phyloP scores from a whole-genome alignment of 2,797 vertebrate genomes.

The Helarctos malayanus region DNA sequence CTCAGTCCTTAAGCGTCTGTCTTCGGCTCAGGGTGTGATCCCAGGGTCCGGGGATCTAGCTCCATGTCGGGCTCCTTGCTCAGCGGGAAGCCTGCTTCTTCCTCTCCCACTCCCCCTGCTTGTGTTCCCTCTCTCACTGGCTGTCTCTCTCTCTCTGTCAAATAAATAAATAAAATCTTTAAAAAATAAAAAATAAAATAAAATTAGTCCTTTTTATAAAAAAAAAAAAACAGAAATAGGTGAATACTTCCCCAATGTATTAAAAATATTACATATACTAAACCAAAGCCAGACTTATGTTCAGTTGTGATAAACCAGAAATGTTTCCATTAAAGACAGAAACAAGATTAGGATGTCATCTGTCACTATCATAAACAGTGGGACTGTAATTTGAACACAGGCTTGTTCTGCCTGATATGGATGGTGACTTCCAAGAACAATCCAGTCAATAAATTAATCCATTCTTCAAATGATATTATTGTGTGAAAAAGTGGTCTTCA shows the following conservation, averaged over 20 bases:
- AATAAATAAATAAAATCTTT: no score
- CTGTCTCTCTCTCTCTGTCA: no score
- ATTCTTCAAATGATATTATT: neutral
- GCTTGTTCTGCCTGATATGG: neutral
- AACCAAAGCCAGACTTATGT: neutral
- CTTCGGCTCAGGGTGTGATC: no score
- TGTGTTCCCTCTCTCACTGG: no score
- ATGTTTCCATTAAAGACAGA: neutral
- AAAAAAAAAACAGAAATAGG: neutral
- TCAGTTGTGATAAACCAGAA: neutral
- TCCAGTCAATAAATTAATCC: neutral
- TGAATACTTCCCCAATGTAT: neutral
- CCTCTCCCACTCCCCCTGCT: no score
- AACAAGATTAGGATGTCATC: neutral
- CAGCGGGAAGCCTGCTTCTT: no score
- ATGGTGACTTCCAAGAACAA: neutral
- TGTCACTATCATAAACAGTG: neutral
- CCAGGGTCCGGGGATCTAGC: no score
- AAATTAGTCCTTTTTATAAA: neutral
- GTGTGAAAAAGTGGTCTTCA: neutral
- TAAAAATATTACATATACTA: neutral
- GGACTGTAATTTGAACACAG: neutral
- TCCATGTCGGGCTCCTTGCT: no score
- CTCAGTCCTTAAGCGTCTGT: no score
- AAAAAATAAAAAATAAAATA: neutral